Base-by-base conservation (phyloP, 2,888 invertebrate species). In the Ectropis crepuscularia region DNA sequence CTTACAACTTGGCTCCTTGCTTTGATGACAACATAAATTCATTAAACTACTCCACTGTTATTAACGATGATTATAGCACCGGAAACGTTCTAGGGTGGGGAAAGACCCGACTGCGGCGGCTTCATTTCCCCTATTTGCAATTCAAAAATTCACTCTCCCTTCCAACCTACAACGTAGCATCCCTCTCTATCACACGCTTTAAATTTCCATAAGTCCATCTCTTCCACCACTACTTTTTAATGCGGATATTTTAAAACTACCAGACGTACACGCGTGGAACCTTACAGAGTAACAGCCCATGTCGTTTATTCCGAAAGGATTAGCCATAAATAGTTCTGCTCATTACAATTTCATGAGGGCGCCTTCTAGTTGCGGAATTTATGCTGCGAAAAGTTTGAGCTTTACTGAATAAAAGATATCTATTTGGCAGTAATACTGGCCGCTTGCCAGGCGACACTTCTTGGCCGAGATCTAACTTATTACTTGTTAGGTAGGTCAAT, bases 261-360 rank as follows among this genome's bases (percentile, higher is more conserved):
- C 70, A 83, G 82, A 86, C 83, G 38, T 16, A 60, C 84, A 86
- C 84, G 81, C 80, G 80, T 84, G 84, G 85, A 86, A 87, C 82
- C 41, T 76, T 78, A 80, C 84, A 82, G 74, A 73, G 80, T 76
- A 57, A 63, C 58, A 63, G 48, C 80, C 76, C 78, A 78, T 80
- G 85, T 87, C 89, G 87, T 91, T 89, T 90, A 88, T 90, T 90
- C 82, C 83, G 77, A 88, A 89, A 89, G 91, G 90, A 91, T 92
- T 92, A 91, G 87, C 90, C 84, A 89, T 92, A 92, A 92, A 92
- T 90, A 91, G 89, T 90, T 88, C 85, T 86, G 74, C 86, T 89
- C 87, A 88, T 91, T 91, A 91, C 87, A 90, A 86, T 92, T 92
- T 92, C 92, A 92, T 91, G 90, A 90, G 88, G 82, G 84, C 78